Conservation (phyloP, 23 tunicate genomes). For the Clavelina lepadiformis region DNA sequence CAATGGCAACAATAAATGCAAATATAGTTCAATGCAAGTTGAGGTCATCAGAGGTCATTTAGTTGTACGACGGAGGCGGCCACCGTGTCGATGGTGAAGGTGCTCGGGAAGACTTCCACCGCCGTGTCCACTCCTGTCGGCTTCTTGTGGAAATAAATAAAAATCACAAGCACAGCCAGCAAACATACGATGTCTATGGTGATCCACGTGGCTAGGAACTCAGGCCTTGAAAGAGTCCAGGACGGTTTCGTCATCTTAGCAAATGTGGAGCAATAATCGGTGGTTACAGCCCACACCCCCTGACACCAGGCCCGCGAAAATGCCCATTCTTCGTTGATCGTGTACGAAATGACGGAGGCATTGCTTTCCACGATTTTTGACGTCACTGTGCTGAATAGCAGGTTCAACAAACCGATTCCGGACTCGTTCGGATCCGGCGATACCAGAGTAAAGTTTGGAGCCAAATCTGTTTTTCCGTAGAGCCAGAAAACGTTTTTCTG, state of each 20-base stretch:
- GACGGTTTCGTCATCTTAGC: neutral
- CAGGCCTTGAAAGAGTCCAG: slow-evolving; percentile 1
- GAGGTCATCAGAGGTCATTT: no score
- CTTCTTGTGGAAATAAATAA: no score
- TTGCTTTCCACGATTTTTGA: slow-evolving; percentile 12
- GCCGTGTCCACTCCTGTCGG: no score
- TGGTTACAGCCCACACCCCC: slow-evolving; percentile 56
- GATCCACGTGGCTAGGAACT: slow-evolving; percentile 1
- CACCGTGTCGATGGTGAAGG: no score
- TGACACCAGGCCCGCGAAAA: slow-evolving; percentile 52
- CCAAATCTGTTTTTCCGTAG: slow-evolving; percentile 12
- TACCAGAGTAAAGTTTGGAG: slow-evolving; percentile 50
- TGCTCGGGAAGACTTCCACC: no score
- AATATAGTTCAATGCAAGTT: no score
- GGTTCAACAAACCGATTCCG: slow-evolving; percentile 29
- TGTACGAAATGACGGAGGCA: slow-evolving; percentile 25
- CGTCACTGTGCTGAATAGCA: slow-evolving; percentile 15
- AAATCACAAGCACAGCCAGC: no score
- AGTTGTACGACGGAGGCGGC: no score
- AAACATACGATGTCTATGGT: neutral
- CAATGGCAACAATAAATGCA: no score
- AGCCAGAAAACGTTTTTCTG: slow-evolving; percentile 56
- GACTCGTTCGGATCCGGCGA: slow-evolving; percentile 2
- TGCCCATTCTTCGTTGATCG: slow-evolving; percentile 19
- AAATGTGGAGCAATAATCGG: slow-evolving; percentile 5